Evolutionary conservation across 1,140 invertebrate genomes (phyloP).

Genomic region (Papilio polyxenes): DNA sequence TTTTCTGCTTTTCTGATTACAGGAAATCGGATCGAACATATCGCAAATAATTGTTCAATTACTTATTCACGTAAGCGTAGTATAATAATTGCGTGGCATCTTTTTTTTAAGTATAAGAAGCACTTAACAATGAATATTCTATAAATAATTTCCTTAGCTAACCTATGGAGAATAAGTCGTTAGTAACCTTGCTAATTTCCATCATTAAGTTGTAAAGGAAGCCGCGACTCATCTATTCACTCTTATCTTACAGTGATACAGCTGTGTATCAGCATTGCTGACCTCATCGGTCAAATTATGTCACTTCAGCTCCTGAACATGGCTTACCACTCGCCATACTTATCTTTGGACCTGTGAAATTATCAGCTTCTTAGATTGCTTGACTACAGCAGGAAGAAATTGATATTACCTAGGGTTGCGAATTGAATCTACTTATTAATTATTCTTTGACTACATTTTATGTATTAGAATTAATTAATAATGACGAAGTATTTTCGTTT

Average conservation of each 20-base stretch:
- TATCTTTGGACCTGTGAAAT: conserved; percentile 23
- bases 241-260: conserved; percentile 30
- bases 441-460: not conserved
- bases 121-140: not conserved
- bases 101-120: not conserved
- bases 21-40: not conserved
- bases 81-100: no score
- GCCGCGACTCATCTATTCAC: conserved; percentile 20
- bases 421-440: no score
- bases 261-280: not conserved
- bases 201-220: conserved; percentile 32
- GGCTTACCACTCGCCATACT: conserved; percentile 30
- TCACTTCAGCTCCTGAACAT: conserved; percentile 34
- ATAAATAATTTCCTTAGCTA: not conserved
- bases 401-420: not conserved
- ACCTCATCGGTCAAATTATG: conserved; percentile 32
- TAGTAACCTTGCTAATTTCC: conserved; percentile 23
- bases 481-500: not conserved
- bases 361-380: conserved; percentile 37
- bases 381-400: conserved; percentile 7
- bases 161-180: not conserved
- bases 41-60: no score
- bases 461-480: not conserved
- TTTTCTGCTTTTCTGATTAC: not conserved
- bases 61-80: no score